Evolutionary conservation across 2,888 invertebrate species (phyloP).

Genomic region (Rhaphigaster nebulosa): DNA sequence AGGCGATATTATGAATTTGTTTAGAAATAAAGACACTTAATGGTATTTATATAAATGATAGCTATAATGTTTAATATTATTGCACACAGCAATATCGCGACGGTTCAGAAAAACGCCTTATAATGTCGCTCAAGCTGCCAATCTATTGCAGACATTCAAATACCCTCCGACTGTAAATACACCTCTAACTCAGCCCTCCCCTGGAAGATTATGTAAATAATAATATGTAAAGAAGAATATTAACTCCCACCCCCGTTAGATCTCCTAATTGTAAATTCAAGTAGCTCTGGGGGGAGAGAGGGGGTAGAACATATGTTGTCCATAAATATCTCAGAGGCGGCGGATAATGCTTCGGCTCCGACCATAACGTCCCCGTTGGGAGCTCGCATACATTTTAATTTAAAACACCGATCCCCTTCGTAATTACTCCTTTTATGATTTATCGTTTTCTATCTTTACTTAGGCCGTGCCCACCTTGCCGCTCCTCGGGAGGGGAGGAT

Average conservation of each 20-base stretch:
- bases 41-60: too few relatives aligned
- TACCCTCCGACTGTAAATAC: conserved; percentile 16
- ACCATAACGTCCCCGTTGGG: conserved; percentile 24
- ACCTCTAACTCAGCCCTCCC: conserved; percentile 23
- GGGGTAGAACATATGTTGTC: conserved; percentile 57
- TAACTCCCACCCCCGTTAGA: conserved; percentile 40
- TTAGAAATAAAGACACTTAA: too few relatives aligned
- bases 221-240: conserved; percentile 58
- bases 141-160: conserved; percentile 42
- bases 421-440: conserved; percentile 59
- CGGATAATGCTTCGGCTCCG: conserved; percentile 33
- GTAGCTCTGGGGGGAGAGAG: neutral
- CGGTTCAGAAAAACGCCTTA: neutral
- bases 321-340: conserved; percentile 55
- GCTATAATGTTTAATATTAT: neutral
- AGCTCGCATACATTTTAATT: conserved; percentile 58
- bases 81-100: neutral
- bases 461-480: conserved; percentile 38
- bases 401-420: conserved; percentile 54
- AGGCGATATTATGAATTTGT: too few relatives aligned
- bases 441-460: conserved; percentile 55
- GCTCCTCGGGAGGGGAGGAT: neutral
- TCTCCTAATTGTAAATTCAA: conserved; percentile 59
- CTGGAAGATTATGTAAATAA: conserved; percentile 51
- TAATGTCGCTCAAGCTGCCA: neutral